Evolutionary conservation across 1,140 invertebrate genomes (phyloP), one percentile per base, ranked within the genome.

Genomic region (Hyphantria cunea): DNA sequence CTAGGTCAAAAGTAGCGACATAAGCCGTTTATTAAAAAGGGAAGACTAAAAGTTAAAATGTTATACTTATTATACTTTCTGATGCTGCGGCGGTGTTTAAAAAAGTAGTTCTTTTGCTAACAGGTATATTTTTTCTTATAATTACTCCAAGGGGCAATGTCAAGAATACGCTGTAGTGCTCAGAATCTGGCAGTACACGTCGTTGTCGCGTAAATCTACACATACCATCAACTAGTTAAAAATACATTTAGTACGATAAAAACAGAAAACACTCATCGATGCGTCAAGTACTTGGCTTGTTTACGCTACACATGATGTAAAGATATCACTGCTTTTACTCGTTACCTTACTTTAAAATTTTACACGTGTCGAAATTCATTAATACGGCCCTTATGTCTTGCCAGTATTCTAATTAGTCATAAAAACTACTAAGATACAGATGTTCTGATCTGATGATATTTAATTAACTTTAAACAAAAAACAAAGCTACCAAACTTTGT

Each of bases 141-240:
- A 25, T 25, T 25, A 3, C 5, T 1, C 17, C 17, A 5, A 25
- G 5, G 1, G 17, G 77, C 86, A 89, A 89, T 89, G 85, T 89
- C 82, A 86, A 89, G 86, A 80, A 74, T 85, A 86, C 78, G 74
- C 42, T 42, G 17, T 32, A 49, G 12, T 64, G 58, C 59, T 54
- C 56, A 54, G 60, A 59, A 59, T 51, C 50, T 63, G 50, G 41
- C 41, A 5, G 33, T 64, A 49, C 50, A 70, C 69, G 72, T 75
- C 72, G 67, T 66, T n/a, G 50, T 59, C 68, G 59, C 72, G 70
- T 73, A 66, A 72, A 68, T 71, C 63, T 50, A 77, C 63, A 44
- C 45, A 14, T 47, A 67, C 49, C 33, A 56, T 49, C 66, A 56
- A 48, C 65, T 70, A 64, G 68, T 73, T 78, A 78, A 76, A 79